These are phyloP conservation scores for Drosophila eugracilis DNA, from an alignment of 1,140 invertebrate genomes.

Conservation along the genomic window DNA sequence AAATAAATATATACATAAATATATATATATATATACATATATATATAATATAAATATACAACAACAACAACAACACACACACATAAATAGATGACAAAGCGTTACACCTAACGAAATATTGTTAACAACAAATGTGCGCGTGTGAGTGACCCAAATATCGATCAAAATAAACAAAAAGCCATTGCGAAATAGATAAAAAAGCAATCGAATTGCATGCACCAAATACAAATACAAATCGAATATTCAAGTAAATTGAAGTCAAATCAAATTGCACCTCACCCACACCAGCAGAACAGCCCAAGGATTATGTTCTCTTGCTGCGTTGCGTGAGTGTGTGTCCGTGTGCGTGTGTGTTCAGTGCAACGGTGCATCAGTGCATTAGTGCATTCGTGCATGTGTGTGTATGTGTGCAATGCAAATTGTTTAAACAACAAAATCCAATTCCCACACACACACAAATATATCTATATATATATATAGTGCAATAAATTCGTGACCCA, in stretches of 20 bases:
- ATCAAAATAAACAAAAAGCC: constrained; percentile 43
- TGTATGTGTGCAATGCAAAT: constrained; percentile 28
- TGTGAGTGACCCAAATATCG: constrained; percentile 58
- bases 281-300: constrained; percentile 80
- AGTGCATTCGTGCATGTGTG: constrained; percentile 19
- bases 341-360: constrained; percentile 11
- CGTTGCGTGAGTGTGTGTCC: constrained; percentile 56
- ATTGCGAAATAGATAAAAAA: constrained; percentile 49
- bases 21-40: constrained; percentile 30
- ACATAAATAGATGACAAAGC: constrained; percentile 19
- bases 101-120: constrained; percentile 45
- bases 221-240: constrained; percentile 3
- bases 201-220: constrained; percentile 27
- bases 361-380: constrained; percentile 21
- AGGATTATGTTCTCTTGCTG: constrained; percentile 84
- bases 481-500: constrained; percentile 53
- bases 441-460: too few species aligned
- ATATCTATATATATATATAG: too few species aligned
- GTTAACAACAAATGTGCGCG: constrained; percentile 57
- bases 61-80: constrained; percentile 15
- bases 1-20: constrained; percentile 11
- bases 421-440: constrained; percentile 35
- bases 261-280: constrained; percentile 34
- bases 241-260: constrained; percentile 19
- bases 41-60: constrained; percentile 26